Conservation (phyloP, 92 coral and sea anemone genomes). For the Palythoa caribaeorum region DNA sequence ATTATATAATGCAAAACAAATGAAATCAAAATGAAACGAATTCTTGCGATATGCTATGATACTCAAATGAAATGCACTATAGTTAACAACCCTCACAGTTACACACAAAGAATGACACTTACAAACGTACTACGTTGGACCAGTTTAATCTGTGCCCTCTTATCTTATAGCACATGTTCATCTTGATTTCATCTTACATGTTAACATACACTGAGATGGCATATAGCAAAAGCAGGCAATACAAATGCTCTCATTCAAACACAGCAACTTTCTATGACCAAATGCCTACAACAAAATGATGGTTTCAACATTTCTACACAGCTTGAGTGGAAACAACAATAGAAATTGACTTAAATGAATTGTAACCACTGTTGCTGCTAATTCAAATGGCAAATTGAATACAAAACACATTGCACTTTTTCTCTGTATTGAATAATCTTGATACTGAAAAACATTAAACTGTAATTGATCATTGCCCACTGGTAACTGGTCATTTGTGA, state of each 20-base stretch:
- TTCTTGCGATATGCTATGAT: background rate
- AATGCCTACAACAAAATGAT: conserved; percentile 1
- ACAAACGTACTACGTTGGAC: background rate
- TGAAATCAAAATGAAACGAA: too few species aligned
- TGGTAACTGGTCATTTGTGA: conserved; percentile 27
- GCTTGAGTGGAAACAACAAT: conserved; percentile 25
- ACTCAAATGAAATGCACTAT: background rate
- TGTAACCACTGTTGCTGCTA: conserved; percentile 11
- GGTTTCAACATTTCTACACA: conserved; percentile 19
- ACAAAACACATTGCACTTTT: conserved; percentile 19
- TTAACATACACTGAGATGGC: conserved; percentile 61
- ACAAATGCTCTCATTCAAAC: conserved; percentile 65
- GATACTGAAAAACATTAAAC: conserved; percentile 18
- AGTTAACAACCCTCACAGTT: background rate
- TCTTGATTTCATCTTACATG: conserved; percentile 37
- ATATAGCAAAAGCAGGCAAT: conserved; percentile 59
- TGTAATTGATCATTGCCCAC: background rate
- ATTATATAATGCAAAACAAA: too few species aligned
- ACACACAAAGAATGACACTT: background rate
- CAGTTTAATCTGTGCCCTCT: conserved; percentile 18
- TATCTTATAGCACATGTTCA: conserved; percentile 24
- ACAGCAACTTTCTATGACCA: conserved; percentile 59
- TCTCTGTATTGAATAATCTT: conserved; percentile 4
- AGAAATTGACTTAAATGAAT: background rate
- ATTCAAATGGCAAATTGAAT: conserved; percentile 12